Percentiles rank a stretch among this genome's conserved stretches.
Evolutionary conservation across 2,888 invertebrate species (phyloP).

Genomic region (Mythimna pallens): DNA sequence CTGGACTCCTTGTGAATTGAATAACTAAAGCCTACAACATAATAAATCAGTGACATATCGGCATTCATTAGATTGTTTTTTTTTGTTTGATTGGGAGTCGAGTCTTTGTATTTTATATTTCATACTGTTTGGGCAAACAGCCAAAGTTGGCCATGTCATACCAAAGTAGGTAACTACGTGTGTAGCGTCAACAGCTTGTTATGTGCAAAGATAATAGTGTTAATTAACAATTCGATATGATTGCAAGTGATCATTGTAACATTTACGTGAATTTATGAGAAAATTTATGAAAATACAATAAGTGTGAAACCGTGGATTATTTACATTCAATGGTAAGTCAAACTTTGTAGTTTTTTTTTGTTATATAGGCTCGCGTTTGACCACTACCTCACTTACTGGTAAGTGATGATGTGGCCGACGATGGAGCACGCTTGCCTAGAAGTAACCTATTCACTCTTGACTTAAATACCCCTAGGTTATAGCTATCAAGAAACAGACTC

Average conservation of each 20-base stretch:
- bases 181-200: neutral
- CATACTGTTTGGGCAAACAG: neutral
- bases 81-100: neutral
- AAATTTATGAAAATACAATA: neutral
- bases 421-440: too few relatives aligned
- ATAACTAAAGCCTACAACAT: too few relatives aligned
- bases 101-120: neutral
- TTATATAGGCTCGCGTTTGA: too few relatives aligned
- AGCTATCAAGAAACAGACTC: too few relatives aligned
- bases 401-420: too few relatives aligned
- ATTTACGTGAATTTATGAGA: conserved; percentile 4
- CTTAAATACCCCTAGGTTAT: too few relatives aligned
- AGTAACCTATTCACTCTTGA: too few relatives aligned
- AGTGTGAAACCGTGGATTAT: neutral
- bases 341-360: too few relatives aligned
- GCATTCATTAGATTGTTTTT: too few relatives aligned
- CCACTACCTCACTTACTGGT: too few relatives aligned
- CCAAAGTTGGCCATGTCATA: neutral
- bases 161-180: neutral
- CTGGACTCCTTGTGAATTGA: too few relatives aligned
- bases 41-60: too few relatives aligned
- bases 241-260: neutral
- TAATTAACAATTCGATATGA: neutral
- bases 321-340: conserved; percentile 12
- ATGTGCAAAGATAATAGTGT: neutral